Evolutionary conservation across 92 coral and sea anemone species (phyloP), one percentile per base, ranked within the genome.

Genomic region (Bergia sp.): DNA sequence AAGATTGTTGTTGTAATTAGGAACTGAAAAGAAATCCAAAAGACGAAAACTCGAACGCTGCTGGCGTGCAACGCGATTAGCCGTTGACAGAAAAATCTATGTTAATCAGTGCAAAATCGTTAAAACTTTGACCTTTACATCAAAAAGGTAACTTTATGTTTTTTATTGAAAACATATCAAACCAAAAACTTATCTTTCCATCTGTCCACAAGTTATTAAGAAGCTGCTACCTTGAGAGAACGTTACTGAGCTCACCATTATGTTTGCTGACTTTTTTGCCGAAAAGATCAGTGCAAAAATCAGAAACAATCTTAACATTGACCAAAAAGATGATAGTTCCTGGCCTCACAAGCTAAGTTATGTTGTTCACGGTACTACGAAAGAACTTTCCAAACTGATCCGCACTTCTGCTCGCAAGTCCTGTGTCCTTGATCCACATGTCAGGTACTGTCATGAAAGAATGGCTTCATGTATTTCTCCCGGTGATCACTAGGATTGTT

Each of bases 361-460:
- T 64, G 7, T 64, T 64, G 23, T 20, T 65, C 73, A 7, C 7
- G 3, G 23, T 65, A 1, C 73, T 65, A 23, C 21, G 73, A 65
- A 65, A 65, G 36, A 65, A 23, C 73, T 65, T 7, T 65, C 73
- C 36, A 15, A 6, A 65, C 16, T 65, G 20, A 76, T 39, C 45
- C 81, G 53, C 37, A 76, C 81, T 21, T 76, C 47, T 76, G 81
- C 42, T 37, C 53, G 81, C 81, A 76, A n/a, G 81, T n/a, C 81
- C 2, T 76, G 47, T 37, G 81, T 76, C 81, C 81, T n/a, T 76
- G 73, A 65, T 65, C 73, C 73, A 13, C 23, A 29, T 65, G 36
- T 23, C 73, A 65, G 81, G 29, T 5, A 20, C 40, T 10, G 44
- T n/a, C 45, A 39, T 44, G 53, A 20, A 39, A 39, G 53, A 44